Base-by-base conservation (phyloP, 2,797 vertebrate species). In the Phylloscopus collybita region DNA sequence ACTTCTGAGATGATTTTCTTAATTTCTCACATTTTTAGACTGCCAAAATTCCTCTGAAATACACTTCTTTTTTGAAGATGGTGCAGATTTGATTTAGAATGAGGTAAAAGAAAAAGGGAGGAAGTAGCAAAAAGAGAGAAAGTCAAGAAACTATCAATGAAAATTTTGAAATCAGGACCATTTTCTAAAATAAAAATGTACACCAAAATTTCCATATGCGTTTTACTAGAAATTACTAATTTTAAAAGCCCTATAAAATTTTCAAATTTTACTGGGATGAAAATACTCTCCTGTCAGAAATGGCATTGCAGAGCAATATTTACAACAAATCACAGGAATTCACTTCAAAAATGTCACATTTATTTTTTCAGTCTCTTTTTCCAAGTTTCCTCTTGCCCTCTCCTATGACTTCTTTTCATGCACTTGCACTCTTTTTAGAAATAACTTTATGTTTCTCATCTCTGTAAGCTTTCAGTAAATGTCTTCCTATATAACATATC, bases 71-170 rank as follows among this genome's bases (percentile, higher is more conserved):
- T 86, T 57, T 38, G 5, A 88, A 66, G 25, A 64, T 29, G 30
- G 13, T 60, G 23, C 19, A 53, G 34, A 44, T 65, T 42, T 61
- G 13, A 76, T 57, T 36, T 83, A 71, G 22, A 81, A 69, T 20
- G 15, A n/a, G 4, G 12, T 36, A 25, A 44, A 75, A 71, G 25
- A 40, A 86, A 84, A 71, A 78, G 8, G 2, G 2, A 16, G 26
- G 25, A 84, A 79, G 20, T 34, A 73, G 26, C 23, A 92, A 80
- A 84, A 65, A 54, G 17, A 70, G 11, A 81, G 36, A 60, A 66
- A 66, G 13, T 16, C 6, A 78, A 80, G 64, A 66, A 73, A 66
- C 1, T 0, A 0, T 1, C 5, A 64, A 49, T 5, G 27, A 45
- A 42, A 66, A 65, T 56, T 72, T 50, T 82, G 11, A 70, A 81